A percentile compares a stretch with the other conserved stretches of the same genome.
Conservation (phyloP, 2,888 invertebrate genomes). For the Diadegma fenestrale region DNA sequence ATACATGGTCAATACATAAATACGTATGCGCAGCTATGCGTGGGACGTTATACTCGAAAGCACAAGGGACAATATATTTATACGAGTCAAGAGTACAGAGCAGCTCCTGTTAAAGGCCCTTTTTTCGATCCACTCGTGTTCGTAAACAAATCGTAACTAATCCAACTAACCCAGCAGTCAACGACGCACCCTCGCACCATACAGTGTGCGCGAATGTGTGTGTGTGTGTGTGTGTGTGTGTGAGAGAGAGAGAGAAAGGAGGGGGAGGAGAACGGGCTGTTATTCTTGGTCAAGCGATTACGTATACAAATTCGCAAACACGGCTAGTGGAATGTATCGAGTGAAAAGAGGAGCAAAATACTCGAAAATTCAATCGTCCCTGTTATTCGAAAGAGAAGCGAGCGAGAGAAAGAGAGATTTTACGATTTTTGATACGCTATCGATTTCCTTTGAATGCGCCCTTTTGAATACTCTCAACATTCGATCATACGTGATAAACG, state of each 20-base stretch:
- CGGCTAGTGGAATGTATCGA: neutral
- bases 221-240: too few species aligned
- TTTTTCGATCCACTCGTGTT: constrained; percentile 49
- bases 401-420: neutral
- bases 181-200: constrained; percentile 11
- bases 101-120: constrained; percentile 12
- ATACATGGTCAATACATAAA: neutral
- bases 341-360: constrained; percentile 6
- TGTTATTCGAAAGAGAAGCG: neutral
- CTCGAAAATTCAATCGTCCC: constrained; percentile 24
- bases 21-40: neutral
- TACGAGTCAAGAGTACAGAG: neutral
- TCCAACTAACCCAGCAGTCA: constrained; percentile 61
- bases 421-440: constrained; percentile 28
- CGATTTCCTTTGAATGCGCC: neutral
- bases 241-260: constrained; percentile 27
- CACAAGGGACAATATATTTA: neutral
- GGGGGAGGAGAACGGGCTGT: neutral
- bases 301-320: constrained; percentile 28
- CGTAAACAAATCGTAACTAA: constrained; percentile 66
- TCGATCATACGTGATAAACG: constrained; percentile 3
- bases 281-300: neutral
- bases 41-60: too few species aligned
- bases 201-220: too few species aligned
- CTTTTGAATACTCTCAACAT: constrained; percentile 9